Percentiles rank a stretch among this genome's conserved stretches.
Evolutionary conservation across 2,797 vertebrate genomes (phyloP).

Genomic region (Anniella stebbinsi): DNA sequence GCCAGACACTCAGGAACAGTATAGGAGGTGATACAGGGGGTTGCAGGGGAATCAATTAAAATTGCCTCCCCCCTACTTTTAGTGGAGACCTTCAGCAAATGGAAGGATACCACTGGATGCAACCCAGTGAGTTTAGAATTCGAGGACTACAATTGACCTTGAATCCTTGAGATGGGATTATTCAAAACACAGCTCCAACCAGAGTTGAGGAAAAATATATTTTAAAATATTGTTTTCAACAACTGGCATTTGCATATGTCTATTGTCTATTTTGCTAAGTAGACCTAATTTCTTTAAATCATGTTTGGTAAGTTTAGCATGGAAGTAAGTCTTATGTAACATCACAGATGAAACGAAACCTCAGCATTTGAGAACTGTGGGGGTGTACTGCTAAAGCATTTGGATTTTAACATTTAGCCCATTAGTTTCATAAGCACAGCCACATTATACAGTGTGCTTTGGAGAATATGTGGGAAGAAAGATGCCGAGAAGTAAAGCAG

Average conservation of each 20-base stretch:
- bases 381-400: constrained; percentile 66
- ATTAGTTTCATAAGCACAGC: constrained; percentile 66
- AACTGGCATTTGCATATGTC: constrained; percentile 65
- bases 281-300: constrained; percentile 66
- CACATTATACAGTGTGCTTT: constrained; percentile 64
- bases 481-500: constrained; percentile 37
- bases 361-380: constrained; percentile 71
- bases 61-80: not conserved
- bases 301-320: constrained; percentile 65
- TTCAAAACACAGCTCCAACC: constrained; percentile 55
- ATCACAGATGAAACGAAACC: constrained; percentile 72
- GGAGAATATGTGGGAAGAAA: constrained; percentile 58
- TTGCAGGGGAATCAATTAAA: not conserved
- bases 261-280: constrained; percentile 65
- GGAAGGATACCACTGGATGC: not conserved
- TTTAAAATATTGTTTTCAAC: constrained; percentile 57
- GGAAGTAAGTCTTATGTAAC: constrained; percentile 73
- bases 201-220: constrained; percentile 55
- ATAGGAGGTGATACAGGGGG: not conserved
- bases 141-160: not conserved
- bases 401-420: constrained; percentile 62
- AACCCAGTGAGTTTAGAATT: not conserved
- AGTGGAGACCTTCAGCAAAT: not conserved
- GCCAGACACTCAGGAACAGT: not conserved
- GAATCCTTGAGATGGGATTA: constrained; percentile 57